Evolutionary conservation across 2,113 vertebrate genomes (phyloP), one percentile per base, ranked within the genome.

Genomic region (Hoplias malabaricus): DNA sequence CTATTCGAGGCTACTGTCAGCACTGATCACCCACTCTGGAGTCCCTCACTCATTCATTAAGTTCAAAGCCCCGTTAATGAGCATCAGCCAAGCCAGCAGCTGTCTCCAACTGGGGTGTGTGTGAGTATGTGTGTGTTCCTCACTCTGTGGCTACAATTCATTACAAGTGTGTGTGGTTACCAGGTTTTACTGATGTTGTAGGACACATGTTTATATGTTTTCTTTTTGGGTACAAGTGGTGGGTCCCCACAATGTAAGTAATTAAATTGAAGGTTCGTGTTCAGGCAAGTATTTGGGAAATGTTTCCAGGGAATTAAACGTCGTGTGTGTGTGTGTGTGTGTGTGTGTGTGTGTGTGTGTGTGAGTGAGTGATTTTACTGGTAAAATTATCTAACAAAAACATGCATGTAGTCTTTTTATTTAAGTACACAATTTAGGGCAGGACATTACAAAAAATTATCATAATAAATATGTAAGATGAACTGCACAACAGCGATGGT

Each of bases 11-110:
- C 33, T 43, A 53, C 75, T 69, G 74, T 68, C 74, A 77, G 36
- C 38, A 59, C 25, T 46, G 50, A 77, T 59, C 33, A 56, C 67
- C 19, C n/a, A 11, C 27, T 69, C 38, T 31, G n/a, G 56, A 69
- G 53, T 13, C 5, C 68, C 21, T 11, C 50, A 23, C 65, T 68
- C 53, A 29, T 67, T 76, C 48, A 46, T 68, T 77, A 43, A 59
- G 65, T 43, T 69, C 53, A 77, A 68, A 77, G 50, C 11, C 59
- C 62, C 42, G 27, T 59, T 59, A 77, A 59, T 77, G 27, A 77
- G 65, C 62, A 31, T 23, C 34, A 40, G 25, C 62, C 40, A 12
- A 66, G n/a, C 11, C 73, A 36, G 59, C 31, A 21, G 59, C 59
- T 36, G 33, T 61, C 57, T 63, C 59, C 19, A 33, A 38, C 34